Evolutionary conservation across 2,888 invertebrate species (phyloP).

Genomic region (Conchocele bisecta): DNA sequence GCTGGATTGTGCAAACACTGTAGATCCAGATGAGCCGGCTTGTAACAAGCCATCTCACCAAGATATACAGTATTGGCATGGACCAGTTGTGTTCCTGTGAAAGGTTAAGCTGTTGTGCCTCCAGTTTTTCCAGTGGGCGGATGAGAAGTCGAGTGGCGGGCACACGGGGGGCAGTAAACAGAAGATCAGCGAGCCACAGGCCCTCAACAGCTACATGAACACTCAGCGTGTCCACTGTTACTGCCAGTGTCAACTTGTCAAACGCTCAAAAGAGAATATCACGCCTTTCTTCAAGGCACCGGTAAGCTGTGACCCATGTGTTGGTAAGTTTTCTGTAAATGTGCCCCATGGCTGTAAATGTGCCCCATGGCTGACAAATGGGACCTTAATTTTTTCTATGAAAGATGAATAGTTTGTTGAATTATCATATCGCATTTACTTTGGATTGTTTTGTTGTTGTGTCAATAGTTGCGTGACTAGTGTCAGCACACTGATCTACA

Average conservation of each 20-base stretch:
- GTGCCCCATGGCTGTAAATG: neutral
- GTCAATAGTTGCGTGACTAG: too few species aligned
- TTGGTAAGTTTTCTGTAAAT: neutral
- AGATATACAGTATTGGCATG: too few species aligned
- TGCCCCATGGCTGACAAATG: too few species aligned
- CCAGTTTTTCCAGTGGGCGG: conserved; percentile 78
- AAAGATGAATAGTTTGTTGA: too few species aligned
- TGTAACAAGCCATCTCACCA: too few species aligned
- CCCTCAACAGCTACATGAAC: conserved; percentile 68
- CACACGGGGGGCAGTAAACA: conserved; percentile 27
- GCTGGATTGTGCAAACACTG: too few species aligned
- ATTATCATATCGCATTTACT: too few species aligned
- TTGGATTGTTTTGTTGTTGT: too few species aligned
- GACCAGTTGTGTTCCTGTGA: too few species aligned
- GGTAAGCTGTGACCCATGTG: conserved; percentile 30
- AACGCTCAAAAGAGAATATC: conserved; percentile 54
- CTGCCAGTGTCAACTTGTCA: conserved; percentile 69
- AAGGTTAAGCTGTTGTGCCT: neutral
- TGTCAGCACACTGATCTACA: too few species aligned
- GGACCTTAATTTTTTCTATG: too few species aligned
- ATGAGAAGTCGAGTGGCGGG: conserved; percentile 18
- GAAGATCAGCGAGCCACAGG: conserved; percentile 55
- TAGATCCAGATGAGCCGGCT: too few species aligned
- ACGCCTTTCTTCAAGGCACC: conserved; percentile 57
- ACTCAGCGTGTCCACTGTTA: conserved; percentile 68